A percentile compares a stretch with the other conserved stretches of the same genome.
Evolutionary conservation across 2,113 vertebrate species (phyloP).

Genomic region (Coptodon bakossiorum): DNA sequence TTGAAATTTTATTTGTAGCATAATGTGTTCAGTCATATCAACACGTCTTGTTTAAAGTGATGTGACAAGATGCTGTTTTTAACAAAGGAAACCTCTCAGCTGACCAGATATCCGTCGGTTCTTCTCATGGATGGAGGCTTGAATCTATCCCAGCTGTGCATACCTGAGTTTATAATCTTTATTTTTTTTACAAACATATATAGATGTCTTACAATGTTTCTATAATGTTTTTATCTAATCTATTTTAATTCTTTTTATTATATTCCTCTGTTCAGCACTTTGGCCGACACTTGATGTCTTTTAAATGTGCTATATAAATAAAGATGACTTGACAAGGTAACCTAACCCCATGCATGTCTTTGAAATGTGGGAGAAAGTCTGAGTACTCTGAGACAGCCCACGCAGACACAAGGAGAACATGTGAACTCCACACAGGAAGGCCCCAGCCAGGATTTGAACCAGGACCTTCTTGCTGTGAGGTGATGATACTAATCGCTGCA

Average conservation of each 20-base stretch:
- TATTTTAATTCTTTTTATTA: background rate
- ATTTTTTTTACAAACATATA: background rate
- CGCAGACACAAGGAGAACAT: background rate
- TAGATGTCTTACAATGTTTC: background rate
- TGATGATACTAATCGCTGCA: background rate
- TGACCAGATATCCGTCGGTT: background rate
- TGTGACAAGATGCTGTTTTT: background rate
- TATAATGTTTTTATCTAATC: background rate
- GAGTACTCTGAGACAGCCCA: background rate
- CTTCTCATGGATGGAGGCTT: background rate
- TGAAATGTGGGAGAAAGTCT: background rate
- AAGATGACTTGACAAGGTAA: background rate
- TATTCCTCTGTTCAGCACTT: background rate
- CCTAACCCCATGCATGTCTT: background rate
- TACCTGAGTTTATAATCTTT: background rate
- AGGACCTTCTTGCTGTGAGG: background rate
- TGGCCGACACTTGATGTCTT: background rate
- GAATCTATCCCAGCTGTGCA: background rate
- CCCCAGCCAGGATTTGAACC: background rate
- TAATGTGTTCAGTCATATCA: background rate
- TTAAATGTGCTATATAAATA: background rate
- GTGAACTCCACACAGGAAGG: background rate
- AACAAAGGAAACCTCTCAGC: background rate
- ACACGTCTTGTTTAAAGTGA: background rate
- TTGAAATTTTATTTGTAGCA: background rate